Evolutionary conservation across 1,140 invertebrate species (phyloP), one percentile per base, ranked within the genome.

Genomic region (Ceratosolen solmsi): DNA sequence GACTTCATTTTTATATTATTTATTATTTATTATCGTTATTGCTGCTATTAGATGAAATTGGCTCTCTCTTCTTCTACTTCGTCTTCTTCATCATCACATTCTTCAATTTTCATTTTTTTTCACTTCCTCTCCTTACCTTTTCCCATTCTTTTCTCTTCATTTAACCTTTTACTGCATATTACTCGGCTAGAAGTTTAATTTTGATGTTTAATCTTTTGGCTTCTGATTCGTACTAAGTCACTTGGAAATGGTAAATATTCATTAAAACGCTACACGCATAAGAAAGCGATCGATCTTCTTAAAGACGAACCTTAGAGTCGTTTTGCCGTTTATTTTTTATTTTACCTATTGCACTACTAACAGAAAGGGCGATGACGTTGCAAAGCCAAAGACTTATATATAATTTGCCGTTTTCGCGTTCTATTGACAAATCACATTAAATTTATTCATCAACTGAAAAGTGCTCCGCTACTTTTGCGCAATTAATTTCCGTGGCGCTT

Each of bases 241-340:
- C 30, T 33, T 2, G 30, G 30, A 63, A 63, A 63, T 25, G 25
- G 58, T 63, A 63, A 63, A 63, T 63, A 63, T 63, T 63, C 60
- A 63, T 63, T 63, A 63, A 36, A 36, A 60, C 25, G 60, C 60
- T 36, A 17, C 17, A 20, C 60, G 60, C 60, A 63, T 63, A 63
- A 15, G 13, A 63, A 36, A 33, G 60, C 17, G 60, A 63, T 63
- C 60, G 17, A 63, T 63, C 60, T 33, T 63, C 60, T 33, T 33
- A 63, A 33, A 63, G 25, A 11, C 33, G 30, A 33, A 63, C 13
- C 20, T 17, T 27, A 63, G 60, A 33, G n/a, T n/a, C 13, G 0
- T 63, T 63, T 63, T 36, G n/a, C n/a, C n/a, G n/a, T n/a, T n/a
- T n/a, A n/a, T n/a, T n/a, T n/a, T n/a, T n/a, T n/a, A n/a, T n/a